phyloP scores from a whole-genome alignment of 2,113 vertebrate species.

The Saccopteryx bilineata region DNA sequence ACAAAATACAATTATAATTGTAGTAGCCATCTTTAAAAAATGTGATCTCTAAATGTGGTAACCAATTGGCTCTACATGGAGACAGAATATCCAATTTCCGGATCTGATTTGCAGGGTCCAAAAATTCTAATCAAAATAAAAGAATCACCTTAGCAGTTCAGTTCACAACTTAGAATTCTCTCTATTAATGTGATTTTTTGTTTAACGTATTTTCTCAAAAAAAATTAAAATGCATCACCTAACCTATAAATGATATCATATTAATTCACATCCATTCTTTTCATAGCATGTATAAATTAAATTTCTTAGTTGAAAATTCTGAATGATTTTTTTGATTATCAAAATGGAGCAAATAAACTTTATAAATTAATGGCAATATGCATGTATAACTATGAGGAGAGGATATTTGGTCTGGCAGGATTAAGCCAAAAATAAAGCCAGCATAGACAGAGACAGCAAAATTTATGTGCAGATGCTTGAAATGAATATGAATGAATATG shows the following conservation, averaged over 20 bases:
- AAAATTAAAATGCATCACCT: neutral
- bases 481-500: neutral
- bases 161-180: neutral
- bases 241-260: neutral
- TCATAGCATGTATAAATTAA: neutral
- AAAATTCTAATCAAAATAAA: neutral
- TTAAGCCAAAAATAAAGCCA: neutral
- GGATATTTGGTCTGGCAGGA: neutral
- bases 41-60: neutral
- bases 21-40: neutral
- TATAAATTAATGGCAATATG: neutral
- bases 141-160: neutral
- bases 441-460: neutral
- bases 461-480: neutral
- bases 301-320: neutral
- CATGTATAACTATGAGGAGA: neutral
- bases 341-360: neutral
- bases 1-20: neutral
- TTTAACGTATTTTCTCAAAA: neutral
- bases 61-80: neutral
- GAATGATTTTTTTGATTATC: neutral
- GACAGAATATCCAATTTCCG: neutral
- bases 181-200: neutral
- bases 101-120: neutral
- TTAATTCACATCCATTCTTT: neutral